Percentiles rank a stretch among this genome's conserved stretches.
phyloP scores from a whole-genome alignment of 2,113 vertebrate genomes.

The Guaruba guarouba region DNA sequence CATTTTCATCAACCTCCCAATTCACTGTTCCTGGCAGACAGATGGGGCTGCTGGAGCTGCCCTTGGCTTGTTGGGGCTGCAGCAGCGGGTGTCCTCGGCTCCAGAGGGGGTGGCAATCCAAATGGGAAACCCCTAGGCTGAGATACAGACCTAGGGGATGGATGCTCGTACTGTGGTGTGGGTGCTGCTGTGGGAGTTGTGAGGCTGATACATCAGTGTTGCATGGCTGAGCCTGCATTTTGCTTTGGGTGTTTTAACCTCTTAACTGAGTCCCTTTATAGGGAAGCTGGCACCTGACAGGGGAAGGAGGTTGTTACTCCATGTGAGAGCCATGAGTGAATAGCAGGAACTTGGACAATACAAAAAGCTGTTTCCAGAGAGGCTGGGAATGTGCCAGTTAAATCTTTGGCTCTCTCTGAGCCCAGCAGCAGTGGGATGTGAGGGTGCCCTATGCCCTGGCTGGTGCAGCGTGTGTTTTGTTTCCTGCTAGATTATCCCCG shows the following conservation, averaged over 20 bases:
- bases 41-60: neutral
- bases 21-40: rapidly evolving
- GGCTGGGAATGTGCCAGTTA: neutral
- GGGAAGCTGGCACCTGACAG: neutral
- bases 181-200: neutral
- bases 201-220: rapidly evolving
- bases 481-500: neutral
- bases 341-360: neutral
- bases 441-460: neutral
- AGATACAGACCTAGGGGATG: rapidly evolving
- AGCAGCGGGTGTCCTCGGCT: rapidly evolving
- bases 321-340: neutral
- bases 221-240: neutral
- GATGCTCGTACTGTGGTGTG: rapidly evolving
- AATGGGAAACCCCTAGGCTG: rapidly evolving
- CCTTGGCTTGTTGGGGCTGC: rapidly evolving
- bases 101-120: rapidly evolving
- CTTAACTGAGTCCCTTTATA: neutral
- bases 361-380: neutral
- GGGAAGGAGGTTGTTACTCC: neutral
- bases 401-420: neutral
- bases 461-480: neutral
- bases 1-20: neutral
- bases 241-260: neutral
- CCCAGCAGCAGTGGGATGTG: neutral